Evolutionary conservation across 2,113 vertebrate species (phyloP).

Genomic region (Crotalus tigris): DNA sequence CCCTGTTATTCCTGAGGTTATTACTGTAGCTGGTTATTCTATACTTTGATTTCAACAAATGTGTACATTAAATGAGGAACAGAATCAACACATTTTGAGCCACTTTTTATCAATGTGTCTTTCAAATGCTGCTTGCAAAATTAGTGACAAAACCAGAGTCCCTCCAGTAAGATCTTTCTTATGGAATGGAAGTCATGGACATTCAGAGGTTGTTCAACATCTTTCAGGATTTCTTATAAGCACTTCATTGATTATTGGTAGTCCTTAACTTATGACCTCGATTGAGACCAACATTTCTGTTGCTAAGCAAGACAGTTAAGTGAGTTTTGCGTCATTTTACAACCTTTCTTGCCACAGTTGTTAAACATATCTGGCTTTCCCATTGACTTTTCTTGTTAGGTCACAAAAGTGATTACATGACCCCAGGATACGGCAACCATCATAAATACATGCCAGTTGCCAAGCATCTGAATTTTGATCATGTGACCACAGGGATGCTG

Average conservation of each 20-base stretch:
- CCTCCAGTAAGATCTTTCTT: background rate
- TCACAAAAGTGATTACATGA: too few relatives aligned
- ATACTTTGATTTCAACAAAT: constrained; percentile 6
- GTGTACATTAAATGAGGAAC: constrained; percentile 17
- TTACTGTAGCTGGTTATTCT: background rate
- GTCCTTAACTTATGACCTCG: too few relatives aligned
- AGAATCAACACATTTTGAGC: background rate
- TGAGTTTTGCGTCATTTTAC: too few relatives aligned
- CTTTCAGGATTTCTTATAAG: background rate
- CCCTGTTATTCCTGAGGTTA: background rate
- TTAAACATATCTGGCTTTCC: too few relatives aligned
- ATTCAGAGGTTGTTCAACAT: background rate
- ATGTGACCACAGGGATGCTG: too few relatives aligned
- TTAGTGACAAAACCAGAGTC: background rate
- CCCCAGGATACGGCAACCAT: too few relatives aligned
- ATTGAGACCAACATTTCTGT: too few relatives aligned
- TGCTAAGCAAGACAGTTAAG: too few relatives aligned
- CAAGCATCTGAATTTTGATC: too few relatives aligned
- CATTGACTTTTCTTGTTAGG: too few relatives aligned
- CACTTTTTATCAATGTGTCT: background rate
- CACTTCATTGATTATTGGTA: background rate
- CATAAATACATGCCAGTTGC: too few relatives aligned
- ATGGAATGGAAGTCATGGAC: background rate
- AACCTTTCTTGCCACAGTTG: too few relatives aligned
- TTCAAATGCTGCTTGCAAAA: background rate